Evolutionary conservation across 2,113 vertebrate species (phyloP), one percentile per base, ranked within the genome.

Genomic region (Telmatochromis brachygnathus): DNA sequence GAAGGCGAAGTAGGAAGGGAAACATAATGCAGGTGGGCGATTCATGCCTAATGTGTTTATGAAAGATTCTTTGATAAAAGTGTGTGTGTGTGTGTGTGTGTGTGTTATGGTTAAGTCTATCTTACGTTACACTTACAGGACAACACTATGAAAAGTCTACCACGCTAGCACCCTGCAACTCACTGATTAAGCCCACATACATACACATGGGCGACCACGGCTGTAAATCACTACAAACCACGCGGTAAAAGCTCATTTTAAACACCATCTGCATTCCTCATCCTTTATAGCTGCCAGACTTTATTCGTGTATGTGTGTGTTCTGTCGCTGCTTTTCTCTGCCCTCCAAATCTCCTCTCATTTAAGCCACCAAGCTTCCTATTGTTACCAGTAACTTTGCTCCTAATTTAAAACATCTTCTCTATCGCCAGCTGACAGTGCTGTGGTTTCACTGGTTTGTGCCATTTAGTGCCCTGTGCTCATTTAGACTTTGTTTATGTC

Each of bases 11-110:
- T 94, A 96, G 97, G 97, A 97, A 96, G 97, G 95, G 97, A 97
- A 91, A 98, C 96, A 97, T 96, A 94, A 96, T 96, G 96, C 97
- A 97, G 96, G 97, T 97, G 97, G 95, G 95, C 89, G 90, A 96
- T 92, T 91, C 65, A 93, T 92, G 93, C 94, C 96, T 94, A 94
- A 97, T 94, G 92, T 95, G 94, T 96, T 97, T 96, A 97, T 97
- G 96, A 97, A 96, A 8, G 92, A 96, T 96, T 95, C 95, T 94
- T 94, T 96, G 96, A 96, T 96, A 94, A 90, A 88, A 88, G 21
- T 15, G 37, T 70, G 60, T 65, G 30, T 60, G n/a, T 15, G 37
- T 70, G 60, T 65, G 30, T 60, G 26, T 58, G 19, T 45, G 9
- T 28, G 70, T 75, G 58, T 9, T 30, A n/a, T 49, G 26, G 10